Percentiles rank a stretch among this genome's conserved stretches.
Evolutionary conservation across 2,113 vertebrate species (phyloP).

Genomic region (Mola mola): DNA sequence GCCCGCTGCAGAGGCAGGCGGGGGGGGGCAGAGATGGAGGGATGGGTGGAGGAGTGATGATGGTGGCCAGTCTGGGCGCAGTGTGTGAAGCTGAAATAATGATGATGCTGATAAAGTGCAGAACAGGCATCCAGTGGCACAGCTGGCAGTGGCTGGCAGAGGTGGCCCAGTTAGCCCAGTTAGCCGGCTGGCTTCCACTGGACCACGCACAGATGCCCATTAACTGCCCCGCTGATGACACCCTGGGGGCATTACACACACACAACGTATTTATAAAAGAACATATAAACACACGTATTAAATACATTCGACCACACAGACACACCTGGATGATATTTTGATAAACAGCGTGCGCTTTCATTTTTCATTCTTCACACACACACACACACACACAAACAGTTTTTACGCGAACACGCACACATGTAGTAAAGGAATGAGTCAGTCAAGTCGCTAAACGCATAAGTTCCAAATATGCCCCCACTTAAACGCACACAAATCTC

Average conservation of each 20-base stretch:
- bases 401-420: slow-evolving; percentile 16
- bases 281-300: slow-evolving; percentile 24
- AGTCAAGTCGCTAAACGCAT: slow-evolving; percentile 43
- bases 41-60: slow-evolving; percentile 20
- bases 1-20: not conserved
- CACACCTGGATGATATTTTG: slow-evolving; percentile 45
- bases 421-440: slow-evolving; percentile 31
- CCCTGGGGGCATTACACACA: slow-evolving; percentile 67
- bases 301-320: slow-evolving; percentile 22
- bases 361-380: not conserved
- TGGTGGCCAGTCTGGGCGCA: slow-evolving; percentile 44
- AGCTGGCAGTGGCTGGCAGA: slow-evolving; percentile 77
- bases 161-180: slow-evolving; percentile 77
- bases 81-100: slow-evolving; percentile 78
- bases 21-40: slow-evolving; percentile 1
- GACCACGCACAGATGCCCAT: slow-evolving; percentile 84
- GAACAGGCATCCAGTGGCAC: slow-evolving; percentile 74
- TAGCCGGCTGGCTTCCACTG: slow-evolving; percentile 77
- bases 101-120: slow-evolving; percentile 71
- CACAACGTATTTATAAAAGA: too few relatives aligned
- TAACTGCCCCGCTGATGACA: slow-evolving; percentile 83
- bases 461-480: slow-evolving; percentile 48
- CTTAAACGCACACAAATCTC: slow-evolving; percentile 42
- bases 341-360: not conserved
- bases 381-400: slow-evolving; percentile 16